Base-by-base conservation (phyloP, 1,140 invertebrate genomes). In the Diorhabda carinulata region DNA sequence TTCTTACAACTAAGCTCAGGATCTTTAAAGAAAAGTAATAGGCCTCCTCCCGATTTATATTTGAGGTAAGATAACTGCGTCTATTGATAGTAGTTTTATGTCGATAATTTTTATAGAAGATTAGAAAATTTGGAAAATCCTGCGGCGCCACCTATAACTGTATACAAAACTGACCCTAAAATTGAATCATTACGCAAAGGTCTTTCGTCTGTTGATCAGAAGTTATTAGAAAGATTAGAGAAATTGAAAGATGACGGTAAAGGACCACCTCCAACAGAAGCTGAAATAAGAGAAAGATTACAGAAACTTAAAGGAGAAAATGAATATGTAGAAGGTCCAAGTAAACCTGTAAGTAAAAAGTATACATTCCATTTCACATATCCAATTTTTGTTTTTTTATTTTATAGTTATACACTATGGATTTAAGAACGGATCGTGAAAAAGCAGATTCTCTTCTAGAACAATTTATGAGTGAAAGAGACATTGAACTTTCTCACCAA, bases 391-490 rank as follows among this genome's bases (percentile, higher is more conserved):
- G 2, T 25, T 4, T 8, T 52, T 52, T 52, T 52, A 10, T 52
- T 43, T 68, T 66, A 7, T 60, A 73, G 72, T 43, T 73, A 40
- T 70, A 64, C 57, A 41, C 69, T 40, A 43, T 68, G 10, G 75
- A 77, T 72, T 78, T 77, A 68, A 82, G 84, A 76, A 85, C 82
- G 66, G 87, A 88, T 73, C 83, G 87, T 72, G 85, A 90, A 72
- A 87, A 88, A 81, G 83, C 82, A 40, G 83, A 88, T 75, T 86
- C 88, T 73, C 76, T 90, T 10, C 68, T 90, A 9, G 84, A 84
- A 61, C 84, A 88, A 70, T 88, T 87, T 72, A 72, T 86, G 68
- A 83, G 82, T 40, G 85, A 90, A 79, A 76, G 82, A 4, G 80
- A 82, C 63, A 83, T 90, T 58, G 79, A 84, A 45, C 78, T 81